Percentiles rank a stretch among this genome's conserved stretches.
These are phyloP conservation scores for Coregonus clupeaformis DNA, from an alignment of 2,113 vertebrate genomes.

Conservation along the genomic window DNA sequence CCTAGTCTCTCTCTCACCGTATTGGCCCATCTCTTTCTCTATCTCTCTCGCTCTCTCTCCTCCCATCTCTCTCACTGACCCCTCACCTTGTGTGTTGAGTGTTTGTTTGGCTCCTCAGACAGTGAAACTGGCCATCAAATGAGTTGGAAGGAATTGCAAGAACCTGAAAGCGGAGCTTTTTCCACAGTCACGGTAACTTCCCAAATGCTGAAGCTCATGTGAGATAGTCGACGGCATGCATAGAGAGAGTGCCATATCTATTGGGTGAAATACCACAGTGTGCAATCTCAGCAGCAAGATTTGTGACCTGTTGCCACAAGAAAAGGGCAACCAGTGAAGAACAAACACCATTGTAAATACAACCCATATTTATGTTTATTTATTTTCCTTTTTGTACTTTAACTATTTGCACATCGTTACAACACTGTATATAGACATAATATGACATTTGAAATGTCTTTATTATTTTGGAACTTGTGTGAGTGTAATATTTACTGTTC, in stretches of 20 bases:
- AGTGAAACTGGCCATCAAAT: constrained; percentile 5
- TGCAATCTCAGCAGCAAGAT: no score
- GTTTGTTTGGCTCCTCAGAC: constrained; percentile 15
- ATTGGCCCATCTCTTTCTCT: constrained; percentile 18
- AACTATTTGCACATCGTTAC: no score
- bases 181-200: neutral
- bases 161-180: constrained; percentile 1
- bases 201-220: constrained; percentile 46
- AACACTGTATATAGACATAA: no score
- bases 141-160: neutral
- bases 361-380: no score
- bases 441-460: no score
- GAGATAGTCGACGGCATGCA: constrained; percentile 53
- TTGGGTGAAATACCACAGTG: no score
- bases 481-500: no score
- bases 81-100: constrained; percentile 18
- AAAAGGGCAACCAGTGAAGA: no score
- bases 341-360: no score
- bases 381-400: no score
- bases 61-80: neutral
- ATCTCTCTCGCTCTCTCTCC: constrained; percentile 30
- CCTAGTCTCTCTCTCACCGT: constrained; percentile 17
- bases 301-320: no score
- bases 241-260: constrained; percentile 54
- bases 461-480: no score